A percentile compares a stretch with the other conserved stretches of the same genome.
Evolutionary conservation across 1,140 invertebrate species (phyloP).

Genomic region (Coelopa frigida): DNA sequence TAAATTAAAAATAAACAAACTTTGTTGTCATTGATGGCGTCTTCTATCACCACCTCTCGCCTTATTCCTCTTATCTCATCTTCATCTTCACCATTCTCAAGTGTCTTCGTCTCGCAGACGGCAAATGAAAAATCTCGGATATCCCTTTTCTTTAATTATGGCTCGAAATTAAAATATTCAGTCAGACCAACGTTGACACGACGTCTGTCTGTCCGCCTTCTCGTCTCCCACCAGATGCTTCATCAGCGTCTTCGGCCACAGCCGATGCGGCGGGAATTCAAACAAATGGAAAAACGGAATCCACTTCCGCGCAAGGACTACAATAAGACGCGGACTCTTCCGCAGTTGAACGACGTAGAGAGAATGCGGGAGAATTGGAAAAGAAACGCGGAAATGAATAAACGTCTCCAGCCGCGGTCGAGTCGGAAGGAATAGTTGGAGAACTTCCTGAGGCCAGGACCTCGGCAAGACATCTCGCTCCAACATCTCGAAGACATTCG

Average conservation of each 20-base stretch:
- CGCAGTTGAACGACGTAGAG: too few relatives aligned
- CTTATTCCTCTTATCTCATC: not conserved
- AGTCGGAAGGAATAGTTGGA: too few relatives aligned
- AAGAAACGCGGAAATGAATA: slow-evolving; percentile 38
- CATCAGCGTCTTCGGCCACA: too few relatives aligned
- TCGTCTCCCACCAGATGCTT: not conserved
- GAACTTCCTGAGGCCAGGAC: too few relatives aligned
- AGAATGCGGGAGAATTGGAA: slow-evolving; percentile 16
- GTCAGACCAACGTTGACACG: slow-evolving; percentile 6
- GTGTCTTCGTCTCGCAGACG: not conserved
- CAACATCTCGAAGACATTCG: too few relatives aligned
- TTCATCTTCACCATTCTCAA: not conserved
- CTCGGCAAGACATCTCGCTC: too few relatives aligned
- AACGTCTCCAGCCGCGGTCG: too few relatives aligned
- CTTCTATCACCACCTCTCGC: not conserved
- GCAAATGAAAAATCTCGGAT: slow-evolving; percentile 15
- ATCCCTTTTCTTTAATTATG: slow-evolving; percentile 38
- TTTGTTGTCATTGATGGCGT: slow-evolving; percentile 4
- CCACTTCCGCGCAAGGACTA: slow-evolving; percentile 17
- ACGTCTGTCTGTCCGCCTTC: not conserved
- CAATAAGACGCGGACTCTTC: slow-evolving; percentile 21
- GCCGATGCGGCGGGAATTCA: too few relatives aligned
- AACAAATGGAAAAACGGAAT: slow-evolving; percentile 19
- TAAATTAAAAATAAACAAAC: slow-evolving; percentile 15
- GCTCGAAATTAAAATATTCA: slow-evolving; percentile 33